Evolutionary conservation across 1,140 invertebrate species (phyloP).

Genomic region (Drosophila bipectinata): DNA sequence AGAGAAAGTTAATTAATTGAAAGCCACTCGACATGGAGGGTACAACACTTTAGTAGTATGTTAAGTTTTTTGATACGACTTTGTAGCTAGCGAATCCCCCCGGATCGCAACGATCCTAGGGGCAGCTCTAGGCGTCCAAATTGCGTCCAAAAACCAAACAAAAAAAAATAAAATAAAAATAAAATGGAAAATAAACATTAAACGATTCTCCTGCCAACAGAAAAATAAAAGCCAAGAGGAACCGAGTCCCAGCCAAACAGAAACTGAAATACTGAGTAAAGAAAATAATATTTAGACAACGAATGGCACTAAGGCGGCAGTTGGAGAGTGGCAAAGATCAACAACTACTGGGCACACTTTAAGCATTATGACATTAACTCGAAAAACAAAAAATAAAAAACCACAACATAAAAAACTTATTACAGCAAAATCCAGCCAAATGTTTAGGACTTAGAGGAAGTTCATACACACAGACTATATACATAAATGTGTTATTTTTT

Average conservation of each 20-base stretch:
- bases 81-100: slow-evolving; percentile 72
- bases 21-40: not conserved
- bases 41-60: slow-evolving; percentile 39
- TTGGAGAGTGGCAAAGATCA: not conserved
- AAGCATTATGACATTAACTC: not conserved
- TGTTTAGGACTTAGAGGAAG: slow-evolving; percentile 27
- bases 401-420: not conserved
- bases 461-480: slow-evolving; percentile 36
- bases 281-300: slow-evolving; percentile 40
- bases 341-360: slow-evolving; percentile 15
- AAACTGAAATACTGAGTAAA: not conserved
- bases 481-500: slow-evolving; percentile 16
- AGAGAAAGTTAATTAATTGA: not conserved
- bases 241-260: slow-evolving; percentile 43
- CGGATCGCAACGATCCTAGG: slow-evolving; percentile 37
- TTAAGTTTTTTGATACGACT: slow-evolving; percentile 75
- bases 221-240: slow-evolving; percentile 25
- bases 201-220: slow-evolving; percentile 57
- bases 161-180: not conserved
- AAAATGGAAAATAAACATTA: not conserved
- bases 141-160: slow-evolving; percentile 57
- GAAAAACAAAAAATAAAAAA: too few relatives aligned
- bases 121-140: slow-evolving; percentile 57
- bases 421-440: slow-evolving; percentile 41
- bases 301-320: slow-evolving; percentile 36